Evolutionary conservation across 92 coral and sea anemone species (phyloP).

Genomic region (Zoanthus sociatus): DNA sequence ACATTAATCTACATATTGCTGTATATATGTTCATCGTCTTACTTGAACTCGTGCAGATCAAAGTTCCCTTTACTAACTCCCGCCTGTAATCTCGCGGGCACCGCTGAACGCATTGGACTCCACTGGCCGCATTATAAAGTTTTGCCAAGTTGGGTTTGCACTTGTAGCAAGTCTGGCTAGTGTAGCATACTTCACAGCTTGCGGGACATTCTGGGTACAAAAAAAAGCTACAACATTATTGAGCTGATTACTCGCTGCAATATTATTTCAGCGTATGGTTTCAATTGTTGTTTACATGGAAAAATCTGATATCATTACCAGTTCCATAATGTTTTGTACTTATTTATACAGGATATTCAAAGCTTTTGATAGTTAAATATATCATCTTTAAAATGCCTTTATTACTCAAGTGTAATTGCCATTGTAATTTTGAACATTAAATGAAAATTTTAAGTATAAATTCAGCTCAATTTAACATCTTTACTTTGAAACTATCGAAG

Average conservation of each 20-base stretch:
- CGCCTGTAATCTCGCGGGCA: slow-evolving; percentile 28
- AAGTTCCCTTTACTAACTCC: slow-evolving; percentile 27
- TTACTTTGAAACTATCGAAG: too few relatives aligned
- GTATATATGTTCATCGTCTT: background rate
- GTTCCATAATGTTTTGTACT: too few relatives aligned
- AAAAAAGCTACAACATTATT: background rate
- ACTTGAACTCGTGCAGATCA: slow-evolving; percentile 36
- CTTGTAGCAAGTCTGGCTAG: slow-evolving; percentile 34
- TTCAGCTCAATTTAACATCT: too few relatives aligned
- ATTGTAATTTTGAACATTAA: too few relatives aligned
- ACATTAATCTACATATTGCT: too few relatives aligned
- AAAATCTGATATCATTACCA: too few relatives aligned
- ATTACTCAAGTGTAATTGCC: too few relatives aligned
- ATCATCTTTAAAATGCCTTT: too few relatives aligned
- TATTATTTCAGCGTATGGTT: background rate
- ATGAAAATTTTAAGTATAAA: too few relatives aligned
- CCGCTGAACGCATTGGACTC: slow-evolving; percentile 20
- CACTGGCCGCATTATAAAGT: slow-evolving; percentile 24
- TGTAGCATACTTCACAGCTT: slow-evolving; percentile 38
- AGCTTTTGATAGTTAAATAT: too few relatives aligned
- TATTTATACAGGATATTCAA: too few relatives aligned
- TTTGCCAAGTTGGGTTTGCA: slow-evolving; percentile 30
- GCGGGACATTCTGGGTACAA: slow-evolving; percentile 21
- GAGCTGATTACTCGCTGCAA: background rate
- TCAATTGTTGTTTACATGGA: background rate